Conservation (phyloP, 2,113 vertebrate species). For the Himantopus leucocephalus region DNA sequence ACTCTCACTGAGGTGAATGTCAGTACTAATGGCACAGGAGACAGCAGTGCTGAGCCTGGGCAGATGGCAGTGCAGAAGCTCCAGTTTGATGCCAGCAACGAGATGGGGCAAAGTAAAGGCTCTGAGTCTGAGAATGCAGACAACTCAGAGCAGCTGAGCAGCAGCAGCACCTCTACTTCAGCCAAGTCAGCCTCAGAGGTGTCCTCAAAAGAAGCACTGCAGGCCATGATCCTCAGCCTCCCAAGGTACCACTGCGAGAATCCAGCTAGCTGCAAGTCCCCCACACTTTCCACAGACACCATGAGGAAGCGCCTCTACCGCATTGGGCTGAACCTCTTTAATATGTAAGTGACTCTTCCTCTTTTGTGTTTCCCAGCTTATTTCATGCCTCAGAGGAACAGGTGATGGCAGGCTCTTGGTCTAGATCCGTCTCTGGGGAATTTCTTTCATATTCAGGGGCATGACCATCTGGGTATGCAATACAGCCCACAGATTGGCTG, state of each 20-base stretch:
- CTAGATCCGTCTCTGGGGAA: not conserved
- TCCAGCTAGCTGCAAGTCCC: constrained; percentile 90
- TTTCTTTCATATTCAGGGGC: not conserved
- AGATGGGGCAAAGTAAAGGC: constrained; percentile 71
- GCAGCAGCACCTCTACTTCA: constrained; percentile 88
- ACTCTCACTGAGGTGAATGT: not conserved
- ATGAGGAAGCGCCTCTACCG: constrained; percentile 96
- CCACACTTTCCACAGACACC: constrained; percentile 94
- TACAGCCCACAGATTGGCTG: not conserved
- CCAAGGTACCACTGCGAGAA: constrained; percentile 95
- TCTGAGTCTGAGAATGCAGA: constrained; percentile 77
- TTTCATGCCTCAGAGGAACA: not conserved
- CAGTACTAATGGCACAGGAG: not conserved
- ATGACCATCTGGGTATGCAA: not conserved
- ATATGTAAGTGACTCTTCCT: constrained; percentile 85
- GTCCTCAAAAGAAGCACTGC: constrained; percentile 91
- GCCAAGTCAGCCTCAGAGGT: constrained; percentile 83
- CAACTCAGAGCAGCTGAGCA: constrained; percentile 83
- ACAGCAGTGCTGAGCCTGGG: not conserved
- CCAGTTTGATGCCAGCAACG: constrained; percentile 33
- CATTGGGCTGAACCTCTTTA: constrained; percentile 98
- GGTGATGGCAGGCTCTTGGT: not conserved
- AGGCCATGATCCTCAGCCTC: constrained; percentile 93
- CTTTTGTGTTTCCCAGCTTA: not conserved
- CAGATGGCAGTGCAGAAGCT: constrained; percentile 60